phyloP scores from a whole-genome alignment of 2,888 invertebrate species.

The Xylota segnis region DNA sequence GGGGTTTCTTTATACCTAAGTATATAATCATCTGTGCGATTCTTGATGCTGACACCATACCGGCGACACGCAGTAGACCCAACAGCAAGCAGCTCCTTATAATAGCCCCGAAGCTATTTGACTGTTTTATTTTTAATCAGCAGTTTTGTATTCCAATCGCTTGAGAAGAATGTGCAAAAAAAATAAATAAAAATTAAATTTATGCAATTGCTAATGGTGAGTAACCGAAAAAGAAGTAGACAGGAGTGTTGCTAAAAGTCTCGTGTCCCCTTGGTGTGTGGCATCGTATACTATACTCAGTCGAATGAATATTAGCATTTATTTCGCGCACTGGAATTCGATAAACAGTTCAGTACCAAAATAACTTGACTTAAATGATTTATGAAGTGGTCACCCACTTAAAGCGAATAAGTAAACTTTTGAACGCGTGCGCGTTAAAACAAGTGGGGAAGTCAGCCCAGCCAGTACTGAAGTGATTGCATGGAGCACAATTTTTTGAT shows the following conservation, averaged over 20 bases:
- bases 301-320: slow-evolving; percentile 4
- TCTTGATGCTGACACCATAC: slow-evolving; percentile 26
- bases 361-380: slow-evolving; percentile 35
- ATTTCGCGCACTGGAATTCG: slow-evolving; percentile 48
- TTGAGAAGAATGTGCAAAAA: slow-evolving; percentile 47
- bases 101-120: slow-evolving; percentile 16
- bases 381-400: slow-evolving; percentile 4
- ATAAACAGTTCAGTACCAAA: slow-evolving; percentile 43
- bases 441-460: not conserved
- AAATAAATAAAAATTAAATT: slow-evolving; percentile 43
- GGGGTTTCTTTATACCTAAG: not conserved
- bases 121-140: slow-evolving; percentile 53
- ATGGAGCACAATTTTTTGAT: no score
- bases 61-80: not conserved
- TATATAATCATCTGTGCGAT: not conserved
- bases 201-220: slow-evolving; percentile 40
- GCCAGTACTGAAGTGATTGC: slow-evolving; percentile 1
- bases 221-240: slow-evolving; percentile 32
- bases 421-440: slow-evolving; percentile 1
- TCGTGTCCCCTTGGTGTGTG: slow-evolving; percentile 25
- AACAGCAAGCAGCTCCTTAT: slow-evolving; percentile 30
- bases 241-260: slow-evolving; percentile 38
- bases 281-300: not conserved
- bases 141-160: slow-evolving; percentile 64
- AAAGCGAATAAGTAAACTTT: not conserved